These are phyloP conservation scores for Nannoperca obscura DNA, from an alignment of 2,797 vertebrate genomes.

Conservation along the genomic window DNA sequence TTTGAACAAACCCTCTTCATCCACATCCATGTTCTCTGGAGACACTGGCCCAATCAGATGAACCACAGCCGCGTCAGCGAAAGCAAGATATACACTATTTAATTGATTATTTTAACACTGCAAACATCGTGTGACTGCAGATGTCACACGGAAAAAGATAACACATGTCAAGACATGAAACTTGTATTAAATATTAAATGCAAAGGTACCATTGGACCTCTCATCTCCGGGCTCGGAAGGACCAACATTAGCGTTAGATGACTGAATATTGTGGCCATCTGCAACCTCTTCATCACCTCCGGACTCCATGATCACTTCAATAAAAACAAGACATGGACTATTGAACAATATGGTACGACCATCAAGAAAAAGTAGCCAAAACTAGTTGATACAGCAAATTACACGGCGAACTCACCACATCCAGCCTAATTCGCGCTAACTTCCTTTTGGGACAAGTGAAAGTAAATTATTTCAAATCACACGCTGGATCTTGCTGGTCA, in stretches of 20 bases:
- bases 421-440: constrained; percentile 63
- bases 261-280: constrained; percentile 47
- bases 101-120: not conserved
- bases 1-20: constrained; percentile 82
- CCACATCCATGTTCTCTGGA: constrained; percentile 73
- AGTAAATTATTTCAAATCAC: constrained; percentile 75
- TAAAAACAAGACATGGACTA: constrained; percentile 1
- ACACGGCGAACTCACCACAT: constrained; percentile 59
- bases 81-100: not conserved
- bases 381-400: constrained; percentile 9
- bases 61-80: constrained; percentile 21
- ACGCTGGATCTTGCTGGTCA: constrained; percentile 27
- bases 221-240: constrained; percentile 52
- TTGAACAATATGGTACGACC: not conserved
- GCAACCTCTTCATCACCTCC: constrained; percentile 62
- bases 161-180: not conserved
- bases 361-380: not conserved
- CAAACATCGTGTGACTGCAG: not conserved
- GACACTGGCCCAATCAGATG: constrained; percentile 18
- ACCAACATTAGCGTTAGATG: constrained; percentile 25
- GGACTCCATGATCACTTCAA: constrained; percentile 73
- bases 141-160: not conserved
- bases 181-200: not conserved
- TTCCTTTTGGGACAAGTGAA: constrained; percentile 84
- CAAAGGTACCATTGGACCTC: constrained; percentile 53